Base-by-base conservation (phyloP, 2,113 vertebrate genomes). In the Myotis davidii region DNA sequence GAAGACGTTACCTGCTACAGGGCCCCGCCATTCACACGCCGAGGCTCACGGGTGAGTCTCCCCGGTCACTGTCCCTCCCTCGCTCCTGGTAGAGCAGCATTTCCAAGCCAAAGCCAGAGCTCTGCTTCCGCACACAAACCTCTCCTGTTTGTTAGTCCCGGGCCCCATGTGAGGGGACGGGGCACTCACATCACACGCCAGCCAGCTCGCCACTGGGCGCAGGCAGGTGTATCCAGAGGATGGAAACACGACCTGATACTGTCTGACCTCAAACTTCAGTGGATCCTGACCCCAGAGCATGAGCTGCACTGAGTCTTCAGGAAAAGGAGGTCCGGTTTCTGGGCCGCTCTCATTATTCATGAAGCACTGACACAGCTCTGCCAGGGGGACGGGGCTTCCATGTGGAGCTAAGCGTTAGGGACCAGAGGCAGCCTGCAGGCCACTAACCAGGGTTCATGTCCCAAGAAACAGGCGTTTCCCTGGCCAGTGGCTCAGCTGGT, bases 321-420 rank as follows among this genome's bases (percentile, higher is more conserved):
- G 85, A 94, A 96, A 87, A 91, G 67, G 84, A 91, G 96, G 79
- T 98, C 92, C 67, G 37, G 85, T 97, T 97, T 97, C 96, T 83
- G 65, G 72, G 23, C 90, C 78, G 45, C 32, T 92, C 34, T 97
- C 50, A 89, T 54, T 96, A 97, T 93, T 98, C 82, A 97, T 97
- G 90, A 96, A 88, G 83, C 96, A 76, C 91, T 86, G 88, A 94
- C 83, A 84, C 45, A 76, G 77, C 18, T 91, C 78, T 92, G 56
- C 18, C 11, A 61, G 59, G 59, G 25, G 59, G 56, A 23, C 3
- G 56, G 25, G 25, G 56, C 59, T 25, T 12, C 59, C 27, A 1
- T 64, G 25, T 64, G 61, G 48, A 88, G 27, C 27, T 69, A 76
- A 45, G 2, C 87, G 10, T 93, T 29, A 72, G 83, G 78, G 64